These are phyloP conservation scores for Ceratitis capitata DNA, from an alignment of 1,140 invertebrate genomes.

Conservation along the genomic window DNA sequence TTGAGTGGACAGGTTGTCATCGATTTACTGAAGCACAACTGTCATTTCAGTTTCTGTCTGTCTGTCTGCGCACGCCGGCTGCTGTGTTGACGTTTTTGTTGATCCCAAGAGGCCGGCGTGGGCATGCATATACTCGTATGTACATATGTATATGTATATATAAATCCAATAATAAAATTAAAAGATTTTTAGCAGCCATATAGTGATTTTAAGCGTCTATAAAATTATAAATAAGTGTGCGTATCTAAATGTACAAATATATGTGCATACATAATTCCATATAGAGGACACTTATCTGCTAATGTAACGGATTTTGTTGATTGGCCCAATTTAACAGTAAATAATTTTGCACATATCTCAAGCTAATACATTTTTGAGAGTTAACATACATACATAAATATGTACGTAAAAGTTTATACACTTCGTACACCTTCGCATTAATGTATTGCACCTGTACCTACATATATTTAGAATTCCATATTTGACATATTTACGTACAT, in stretches of 20 bases:
- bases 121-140: not conserved
- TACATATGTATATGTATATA: not conserved
- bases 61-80: not conserved
- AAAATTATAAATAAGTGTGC: not conserved
- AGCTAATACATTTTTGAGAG: too few relatives aligned
- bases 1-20: constrained; percentile 19
- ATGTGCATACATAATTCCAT: not conserved
- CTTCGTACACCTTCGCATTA: too few relatives aligned
- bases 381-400: too few relatives aligned
- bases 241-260: not conserved
- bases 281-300: not conserved
- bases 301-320: not conserved
- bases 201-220: not conserved
- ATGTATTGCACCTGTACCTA: not conserved
- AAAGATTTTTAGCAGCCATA: not conserved
- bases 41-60: not conserved
- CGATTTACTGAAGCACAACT: not conserved
- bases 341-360: not conserved
- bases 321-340: constrained; percentile 14
- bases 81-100: not conserved
- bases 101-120: not conserved
- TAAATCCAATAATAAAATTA: not conserved
- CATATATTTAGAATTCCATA: too few relatives aligned
- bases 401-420: too few relatives aligned
- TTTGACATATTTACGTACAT: not conserved